phyloP scores from a whole-genome alignment of 2,888 invertebrate species.

The Drosophila setosimentum region DNA sequence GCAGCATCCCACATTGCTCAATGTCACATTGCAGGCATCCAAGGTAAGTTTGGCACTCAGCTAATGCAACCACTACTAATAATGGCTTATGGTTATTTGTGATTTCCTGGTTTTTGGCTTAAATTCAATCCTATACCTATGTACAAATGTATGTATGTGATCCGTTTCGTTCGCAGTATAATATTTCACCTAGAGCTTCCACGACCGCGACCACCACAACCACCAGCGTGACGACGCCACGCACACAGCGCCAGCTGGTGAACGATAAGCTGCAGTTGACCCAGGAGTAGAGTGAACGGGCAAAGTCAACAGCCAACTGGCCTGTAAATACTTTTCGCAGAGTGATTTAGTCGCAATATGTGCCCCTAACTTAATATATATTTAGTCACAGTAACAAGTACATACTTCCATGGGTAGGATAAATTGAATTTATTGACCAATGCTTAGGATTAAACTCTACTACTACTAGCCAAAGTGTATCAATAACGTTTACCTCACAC shows the following conservation, averaged over 20 bases:
- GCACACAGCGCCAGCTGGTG: conserved; percentile 46
- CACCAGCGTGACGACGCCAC: conserved; percentile 43
- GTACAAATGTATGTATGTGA: conserved; percentile 15
- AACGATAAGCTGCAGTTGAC: conserved; percentile 58
- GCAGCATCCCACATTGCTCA: conserved; percentile 93
- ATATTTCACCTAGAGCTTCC: conserved; percentile 20
- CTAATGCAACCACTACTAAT: too few relatives aligned
- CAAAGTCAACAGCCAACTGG: conserved; percentile 6
- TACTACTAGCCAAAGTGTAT: conserved; percentile 10
- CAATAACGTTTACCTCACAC: conserved; percentile 6
- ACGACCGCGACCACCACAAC: conserved; percentile 44
- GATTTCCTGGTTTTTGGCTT: conserved; percentile 54
- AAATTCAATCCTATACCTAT: conserved; percentile 9
- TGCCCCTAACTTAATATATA: conserved; percentile 16
- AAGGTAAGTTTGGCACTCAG: conserved; percentile 87
- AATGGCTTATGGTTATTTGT: background rate
- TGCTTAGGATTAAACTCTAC: conserved; percentile 34
- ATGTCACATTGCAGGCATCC: conserved; percentile 91
- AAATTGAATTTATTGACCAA: conserved; percentile 41
- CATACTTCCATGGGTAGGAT: conserved; percentile 5
- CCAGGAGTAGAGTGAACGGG: conserved; percentile 51
- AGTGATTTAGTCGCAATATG: conserved; percentile 49
- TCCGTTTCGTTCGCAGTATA: conserved; percentile 23
- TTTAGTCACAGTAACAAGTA: background rate
- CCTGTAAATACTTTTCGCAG: conserved; percentile 65